Percentiles rank a stretch among this genome's conserved stretches.
phyloP scores from a whole-genome alignment of 2,888 invertebrate genomes.

The Tethea ocularis region DNA sequence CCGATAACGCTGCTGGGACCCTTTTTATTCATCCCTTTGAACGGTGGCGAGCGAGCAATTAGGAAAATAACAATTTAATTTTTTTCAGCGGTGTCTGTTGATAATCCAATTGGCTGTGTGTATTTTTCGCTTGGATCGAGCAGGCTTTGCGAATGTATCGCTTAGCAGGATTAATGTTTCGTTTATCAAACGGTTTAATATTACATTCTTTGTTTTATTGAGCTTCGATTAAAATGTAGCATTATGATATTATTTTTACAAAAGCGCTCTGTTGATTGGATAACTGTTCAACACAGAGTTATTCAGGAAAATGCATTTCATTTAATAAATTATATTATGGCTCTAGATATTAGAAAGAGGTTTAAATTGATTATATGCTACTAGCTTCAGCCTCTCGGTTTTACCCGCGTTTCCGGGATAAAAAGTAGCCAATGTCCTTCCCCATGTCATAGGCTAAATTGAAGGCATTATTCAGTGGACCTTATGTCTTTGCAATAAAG shows the following conservation, averaged over 20 bases:
- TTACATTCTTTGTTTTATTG: neutral
- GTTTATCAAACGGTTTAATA: neutral
- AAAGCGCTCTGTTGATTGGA: neutral
- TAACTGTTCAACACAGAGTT: neutral
- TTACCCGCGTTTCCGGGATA: too few species aligned
- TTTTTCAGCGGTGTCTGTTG: constrained; percentile 36
- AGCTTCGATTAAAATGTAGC: neutral
- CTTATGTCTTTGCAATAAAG: too few species aligned
- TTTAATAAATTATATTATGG: neutral
- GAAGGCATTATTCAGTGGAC: too few species aligned
- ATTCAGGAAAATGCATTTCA: neutral
- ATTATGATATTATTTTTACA: neutral
- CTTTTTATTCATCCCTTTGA: constrained; percentile 44
- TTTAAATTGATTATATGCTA: neutral
- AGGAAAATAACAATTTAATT: constrained; percentile 65
- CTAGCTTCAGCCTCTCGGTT: too few species aligned
- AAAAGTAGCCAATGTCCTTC: too few species aligned
- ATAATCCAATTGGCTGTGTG: constrained; percentile 38
- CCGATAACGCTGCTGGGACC: constrained; percentile 40
- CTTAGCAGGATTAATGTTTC: constrained; percentile 32
- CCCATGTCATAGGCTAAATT: too few species aligned
- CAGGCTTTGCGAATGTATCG: constrained; percentile 41
- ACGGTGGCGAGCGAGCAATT: constrained; percentile 53
- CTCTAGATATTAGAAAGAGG: neutral
- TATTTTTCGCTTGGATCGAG: constrained; percentile 36